These are phyloP conservation scores for Drosophila kuntzei DNA, from an alignment of 2,888 invertebrate genomes.

Conservation along the genomic window DNA sequence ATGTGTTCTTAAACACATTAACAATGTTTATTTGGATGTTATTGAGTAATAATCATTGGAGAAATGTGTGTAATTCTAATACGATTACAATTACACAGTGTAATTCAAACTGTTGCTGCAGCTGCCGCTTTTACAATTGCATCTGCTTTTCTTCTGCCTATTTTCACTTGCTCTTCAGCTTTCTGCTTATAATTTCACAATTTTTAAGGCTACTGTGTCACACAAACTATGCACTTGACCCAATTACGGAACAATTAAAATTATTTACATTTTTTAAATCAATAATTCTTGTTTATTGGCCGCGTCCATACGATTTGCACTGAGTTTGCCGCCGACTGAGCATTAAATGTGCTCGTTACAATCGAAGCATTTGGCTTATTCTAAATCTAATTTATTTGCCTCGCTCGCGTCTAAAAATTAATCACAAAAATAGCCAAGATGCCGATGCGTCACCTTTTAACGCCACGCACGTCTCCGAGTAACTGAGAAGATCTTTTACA, in stretches of 20 bases:
- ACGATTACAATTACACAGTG: not conserved
- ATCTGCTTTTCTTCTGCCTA: constrained; percentile 54
- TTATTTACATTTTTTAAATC: constrained; percentile 1
- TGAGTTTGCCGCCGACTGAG: constrained; percentile 18
- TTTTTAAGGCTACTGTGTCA: constrained; percentile 26
- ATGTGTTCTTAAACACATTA: not conserved
- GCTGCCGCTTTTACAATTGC: constrained; percentile 36
- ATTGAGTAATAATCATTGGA: not conserved
- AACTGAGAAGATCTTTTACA: constrained; percentile 58
- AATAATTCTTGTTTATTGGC: not conserved
- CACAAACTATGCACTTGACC: constrained; percentile 65
- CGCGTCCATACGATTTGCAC: constrained; percentile 13
- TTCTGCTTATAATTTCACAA: constrained; percentile 27
- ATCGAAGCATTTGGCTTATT: constrained; percentile 17
- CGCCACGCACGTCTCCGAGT: constrained; percentile 43
- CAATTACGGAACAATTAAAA: constrained; percentile 13
- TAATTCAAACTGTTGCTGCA: constrained; percentile 42
- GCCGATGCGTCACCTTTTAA: constrained; percentile 57
- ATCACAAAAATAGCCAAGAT: constrained; percentile 63
- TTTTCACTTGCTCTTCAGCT: constrained; percentile 54
- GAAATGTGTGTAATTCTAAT: not conserved
- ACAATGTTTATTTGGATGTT: not conserved
- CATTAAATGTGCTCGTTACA: constrained; percentile 20
- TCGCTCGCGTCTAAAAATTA: constrained; percentile 21
- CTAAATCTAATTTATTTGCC: constrained; percentile 20